Base-by-base conservation (phyloP, 2,113 vertebrate genomes). In the Nicator chloris region DNA sequence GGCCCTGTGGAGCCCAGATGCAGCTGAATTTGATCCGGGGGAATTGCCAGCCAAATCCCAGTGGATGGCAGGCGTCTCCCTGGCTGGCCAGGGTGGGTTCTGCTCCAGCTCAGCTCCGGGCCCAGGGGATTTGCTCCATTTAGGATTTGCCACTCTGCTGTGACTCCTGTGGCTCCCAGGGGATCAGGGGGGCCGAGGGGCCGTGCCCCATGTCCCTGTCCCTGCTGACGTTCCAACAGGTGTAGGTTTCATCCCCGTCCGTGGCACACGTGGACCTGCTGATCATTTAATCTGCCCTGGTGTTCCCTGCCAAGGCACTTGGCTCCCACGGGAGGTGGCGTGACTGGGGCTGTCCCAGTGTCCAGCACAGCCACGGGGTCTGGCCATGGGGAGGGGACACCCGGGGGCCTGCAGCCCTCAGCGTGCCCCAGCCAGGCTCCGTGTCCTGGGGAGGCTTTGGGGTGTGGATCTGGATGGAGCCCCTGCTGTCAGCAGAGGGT, bases 11-110 rank as follows among this genome's bases (percentile, higher is more conserved):
- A 79, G 92, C 92, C 88, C 47, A 40, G 27, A 15, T 11, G 5
- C 31, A 13, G 47, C 70, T 10, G 82, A 88, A 80, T 22, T 26
- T 53, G 89, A 81, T 51, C 86, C 1, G 6, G 11, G 86, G 92
- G 69, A 86, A 93, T 18, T 93, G 50, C 82, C 33, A 2, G 66
- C 53, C 91, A 56, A 39, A 77, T 40, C 68, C 69, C 21, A 1
- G 37, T 0, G 2, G 8, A 6, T 24, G 54, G 39, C 85, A 50
- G 42, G 42, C 0, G 1, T 13, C 13, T 51, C n/a, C 50, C 64
- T 7, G 39, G 44, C 79, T 78, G 16, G 0, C 24, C 30, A 2
- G 2, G 4, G 11, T 0, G 2, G 9, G 0, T 54, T 75, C 75
- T 28, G 26, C 75, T 54, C 39, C 0, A 1, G 53, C 70, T 3